A percentile compares a stretch with the other conserved stretches of the same genome.
These are phyloP conservation scores for Saccostrea echinata DNA, from an alignment of 1,140 invertebrate species.

Conservation along the genomic window DNA sequence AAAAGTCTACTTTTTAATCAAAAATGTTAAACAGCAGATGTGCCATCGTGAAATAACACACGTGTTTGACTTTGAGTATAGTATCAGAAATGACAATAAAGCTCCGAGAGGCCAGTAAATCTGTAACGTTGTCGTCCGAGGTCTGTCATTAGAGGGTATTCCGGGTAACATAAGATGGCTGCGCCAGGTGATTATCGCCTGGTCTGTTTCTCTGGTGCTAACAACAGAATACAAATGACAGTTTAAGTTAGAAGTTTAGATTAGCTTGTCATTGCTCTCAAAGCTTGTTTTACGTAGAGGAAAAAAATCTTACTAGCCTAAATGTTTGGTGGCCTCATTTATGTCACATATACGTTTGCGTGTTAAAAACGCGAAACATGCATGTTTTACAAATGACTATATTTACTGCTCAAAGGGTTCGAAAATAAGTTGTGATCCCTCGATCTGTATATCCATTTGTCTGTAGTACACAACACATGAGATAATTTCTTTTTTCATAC, in stretches of 20 bases:
- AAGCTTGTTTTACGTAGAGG: too few species aligned
- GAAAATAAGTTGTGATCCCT: too few species aligned
- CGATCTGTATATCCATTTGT: too few species aligned
- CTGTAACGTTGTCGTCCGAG: not conserved
- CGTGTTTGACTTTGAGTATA: not conserved
- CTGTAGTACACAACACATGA: too few species aligned
- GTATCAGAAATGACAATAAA: not conserved
- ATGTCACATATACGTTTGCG: too few species aligned
- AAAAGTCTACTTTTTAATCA: not conserved
- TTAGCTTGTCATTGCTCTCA: not conserved
- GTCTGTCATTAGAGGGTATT: slow-evolving; percentile 33
- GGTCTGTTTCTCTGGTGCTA: not conserved
- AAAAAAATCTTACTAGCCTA: too few species aligned
- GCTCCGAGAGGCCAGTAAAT: not conserved
- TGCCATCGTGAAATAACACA: not conserved
- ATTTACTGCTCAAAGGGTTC: too few species aligned
- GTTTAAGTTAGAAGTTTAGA: not conserved
- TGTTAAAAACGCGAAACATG: too few species aligned
- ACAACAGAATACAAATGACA: slow-evolving; percentile 16
- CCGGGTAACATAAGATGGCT: slow-evolving; percentile 17
- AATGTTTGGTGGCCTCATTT: too few species aligned
- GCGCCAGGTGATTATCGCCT: not conserved
- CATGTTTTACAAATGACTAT: too few species aligned
- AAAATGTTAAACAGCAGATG: not conserved
- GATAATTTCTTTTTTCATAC: too few species aligned